phyloP scores from a whole-genome alignment of 2,797 vertebrate species.

The Prunella strophiata region DNA sequence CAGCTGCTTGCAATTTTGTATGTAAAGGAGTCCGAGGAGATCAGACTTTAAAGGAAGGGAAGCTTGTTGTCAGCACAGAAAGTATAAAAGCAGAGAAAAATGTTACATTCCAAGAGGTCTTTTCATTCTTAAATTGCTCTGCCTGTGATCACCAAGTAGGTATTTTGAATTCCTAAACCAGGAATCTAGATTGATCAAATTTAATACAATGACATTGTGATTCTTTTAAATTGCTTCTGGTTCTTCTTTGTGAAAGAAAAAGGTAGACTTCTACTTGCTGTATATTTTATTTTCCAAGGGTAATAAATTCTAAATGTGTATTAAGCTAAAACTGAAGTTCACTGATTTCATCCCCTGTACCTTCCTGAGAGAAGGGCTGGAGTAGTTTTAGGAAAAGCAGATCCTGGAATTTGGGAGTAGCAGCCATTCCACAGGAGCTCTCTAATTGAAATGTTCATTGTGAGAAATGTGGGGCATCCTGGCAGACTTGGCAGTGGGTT shows the following conservation, averaged over 20 bases:
- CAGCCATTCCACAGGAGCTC: neutral
- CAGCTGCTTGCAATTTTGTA: neutral
- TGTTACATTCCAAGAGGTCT: neutral
- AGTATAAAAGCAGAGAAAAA: neutral
- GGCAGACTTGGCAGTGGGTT: neutral
- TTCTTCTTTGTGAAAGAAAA: neutral
- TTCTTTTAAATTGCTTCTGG: neutral
- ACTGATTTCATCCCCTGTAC: neutral
- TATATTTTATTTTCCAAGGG: neutral
- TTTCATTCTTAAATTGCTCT: neutral
- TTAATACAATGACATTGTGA: neutral
- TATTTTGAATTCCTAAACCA: neutral
- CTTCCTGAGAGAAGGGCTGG: neutral
- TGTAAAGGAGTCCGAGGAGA: neutral
- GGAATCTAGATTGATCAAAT: neutral
- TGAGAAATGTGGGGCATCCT: neutral
- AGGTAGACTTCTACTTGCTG: neutral
- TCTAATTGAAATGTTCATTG: rapidly evolving
- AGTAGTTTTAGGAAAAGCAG: neutral
- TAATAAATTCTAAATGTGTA: neutral
- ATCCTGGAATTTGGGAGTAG: neutral
- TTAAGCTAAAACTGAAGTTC: neutral
- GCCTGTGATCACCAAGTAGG: neutral
- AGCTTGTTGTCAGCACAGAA: neutral
- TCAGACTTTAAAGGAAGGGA: neutral